Conservation (phyloP, 2,888 invertebrate genomes). For the Chirona hameri region DNA sequence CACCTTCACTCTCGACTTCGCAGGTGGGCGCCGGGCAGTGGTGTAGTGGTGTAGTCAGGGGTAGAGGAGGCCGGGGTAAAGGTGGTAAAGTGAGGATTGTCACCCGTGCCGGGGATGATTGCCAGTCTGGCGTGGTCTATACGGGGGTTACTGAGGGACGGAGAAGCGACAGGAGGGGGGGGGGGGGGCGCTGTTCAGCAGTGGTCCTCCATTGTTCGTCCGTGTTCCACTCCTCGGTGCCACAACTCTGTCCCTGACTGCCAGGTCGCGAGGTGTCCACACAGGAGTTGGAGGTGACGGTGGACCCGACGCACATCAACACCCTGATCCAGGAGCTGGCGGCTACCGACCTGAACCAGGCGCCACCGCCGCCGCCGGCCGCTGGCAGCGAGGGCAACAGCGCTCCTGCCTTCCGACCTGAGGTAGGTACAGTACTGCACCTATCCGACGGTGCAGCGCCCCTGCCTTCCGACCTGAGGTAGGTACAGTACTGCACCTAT, state of each 20-base stretch:
- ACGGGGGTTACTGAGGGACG: too few relatives aligned
- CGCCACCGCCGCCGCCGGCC: not conserved
- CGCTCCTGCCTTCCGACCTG: not conserved
- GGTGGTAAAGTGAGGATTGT: too few relatives aligned
- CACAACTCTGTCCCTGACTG: constrained; percentile 44
- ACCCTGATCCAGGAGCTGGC: constrained; percentile 1
- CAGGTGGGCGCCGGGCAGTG: constrained; percentile 53
- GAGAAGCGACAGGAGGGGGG: constrained; percentile 31
- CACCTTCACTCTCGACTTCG: constrained; percentile 63
- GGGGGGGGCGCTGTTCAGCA: too few relatives aligned
- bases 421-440: not conserved
- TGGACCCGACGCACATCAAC: not conserved
- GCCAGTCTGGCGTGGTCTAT: too few relatives aligned
- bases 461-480: not conserved
- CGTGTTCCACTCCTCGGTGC: constrained; percentile 33
- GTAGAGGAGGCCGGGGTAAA: constrained; percentile 36
- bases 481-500: too few relatives aligned
- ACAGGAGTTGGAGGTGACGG: not conserved
- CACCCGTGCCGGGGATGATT: not conserved
- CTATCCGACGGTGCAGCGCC: too few relatives aligned
- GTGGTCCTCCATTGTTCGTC: too few relatives aligned
- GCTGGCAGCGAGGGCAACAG: not conserved
- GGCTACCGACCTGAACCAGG: not conserved
- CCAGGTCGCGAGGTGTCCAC: not conserved
- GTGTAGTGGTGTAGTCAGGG: constrained; percentile 51